A percentile compares a stretch with the other conserved stretches of the same genome.
Conservation (phyloP, 2,797 vertebrate genomes). For the Hypotaenidia okinawae region DNA sequence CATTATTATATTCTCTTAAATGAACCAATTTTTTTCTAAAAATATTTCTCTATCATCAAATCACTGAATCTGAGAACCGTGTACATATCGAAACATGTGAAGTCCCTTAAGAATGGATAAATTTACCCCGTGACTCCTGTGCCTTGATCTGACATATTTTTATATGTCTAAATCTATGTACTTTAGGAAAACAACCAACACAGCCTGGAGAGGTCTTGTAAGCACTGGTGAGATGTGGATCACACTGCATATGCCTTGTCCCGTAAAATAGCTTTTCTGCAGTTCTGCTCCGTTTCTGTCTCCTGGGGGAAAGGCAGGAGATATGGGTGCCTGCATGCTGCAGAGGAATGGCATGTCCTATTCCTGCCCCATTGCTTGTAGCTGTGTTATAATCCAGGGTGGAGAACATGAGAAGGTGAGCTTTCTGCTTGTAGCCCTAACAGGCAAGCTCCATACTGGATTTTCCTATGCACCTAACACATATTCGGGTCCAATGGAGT, state of each 20-base stretch:
- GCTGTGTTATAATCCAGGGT: neutral
- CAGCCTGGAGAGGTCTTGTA: neutral
- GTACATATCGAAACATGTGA: neutral
- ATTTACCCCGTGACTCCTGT: neutral
- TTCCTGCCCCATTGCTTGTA: neutral
- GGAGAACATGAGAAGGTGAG: neutral
- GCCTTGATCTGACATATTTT: neutral
- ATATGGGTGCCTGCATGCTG: fast-evolving
- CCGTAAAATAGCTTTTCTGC: neutral
- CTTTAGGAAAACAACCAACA: neutral
- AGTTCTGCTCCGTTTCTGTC: neutral
- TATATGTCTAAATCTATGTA: neutral
- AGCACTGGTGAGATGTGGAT: neutral
- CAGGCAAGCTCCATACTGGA: neutral
- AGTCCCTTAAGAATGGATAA: neutral
- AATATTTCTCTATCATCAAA: neutral
- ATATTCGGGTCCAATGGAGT: neutral
- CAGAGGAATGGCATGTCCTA: neutral
- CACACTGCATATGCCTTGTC: fast-evolving
- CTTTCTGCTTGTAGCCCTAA: neutral
- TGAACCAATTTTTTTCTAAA: neutral
- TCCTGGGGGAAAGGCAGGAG: neutral
- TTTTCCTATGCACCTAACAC: neutral
- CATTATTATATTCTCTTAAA: neutral
- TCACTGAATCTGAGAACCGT: neutral